Base-by-base conservation (phyloP, 2,113 vertebrate species). In the Hepsetus odoe region DNA sequence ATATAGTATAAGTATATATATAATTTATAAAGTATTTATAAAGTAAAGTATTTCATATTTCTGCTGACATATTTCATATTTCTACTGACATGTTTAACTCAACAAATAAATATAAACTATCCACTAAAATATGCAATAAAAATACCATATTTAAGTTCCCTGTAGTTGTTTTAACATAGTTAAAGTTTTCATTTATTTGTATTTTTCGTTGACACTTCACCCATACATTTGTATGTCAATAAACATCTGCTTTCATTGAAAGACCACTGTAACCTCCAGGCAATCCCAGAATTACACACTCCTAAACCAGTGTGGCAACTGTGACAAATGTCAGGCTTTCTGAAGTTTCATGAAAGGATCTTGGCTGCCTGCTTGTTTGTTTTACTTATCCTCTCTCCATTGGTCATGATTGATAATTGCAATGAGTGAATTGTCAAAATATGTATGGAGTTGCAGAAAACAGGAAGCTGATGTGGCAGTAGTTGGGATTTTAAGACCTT, bases 401-500 rank as follows among this genome's bases (percentile, higher is more conserved):
- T 58, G 22, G 22, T 33, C 26, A 62, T 32, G 30, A 32, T 18
- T 22, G 30, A n/a, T 22, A 53, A 53, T 53, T 53, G 51, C n/a
- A 22, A 8, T 53, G 51, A 53, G 1, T n/a, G 18, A 53, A 53
- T 20, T 22, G 51, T 72, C 13, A 46, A 61, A 46, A 18, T 61
- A 13, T 66, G 32, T 30, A 20, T 24, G 67, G 10, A 76, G 62
- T 40, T 51, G 64, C 70, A 62, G 24, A 49, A 64, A n/a, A 76
- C 51, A 65, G 51, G 16, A 61, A 42, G 0, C 40, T 49, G 66
- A 42, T 67, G 49, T 66, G 51, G 35, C 70, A 74, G 70, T 24
- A 74, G 70, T 49, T 74, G 14, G 56, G 59, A 24, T 22, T 49
- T 79, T 68, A 72, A 33, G 14, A 65, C 61, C 28, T 68, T 30